phyloP scores from a whole-genome alignment of 1,140 invertebrate species.

The Drosophila nigrodunni region DNA sequence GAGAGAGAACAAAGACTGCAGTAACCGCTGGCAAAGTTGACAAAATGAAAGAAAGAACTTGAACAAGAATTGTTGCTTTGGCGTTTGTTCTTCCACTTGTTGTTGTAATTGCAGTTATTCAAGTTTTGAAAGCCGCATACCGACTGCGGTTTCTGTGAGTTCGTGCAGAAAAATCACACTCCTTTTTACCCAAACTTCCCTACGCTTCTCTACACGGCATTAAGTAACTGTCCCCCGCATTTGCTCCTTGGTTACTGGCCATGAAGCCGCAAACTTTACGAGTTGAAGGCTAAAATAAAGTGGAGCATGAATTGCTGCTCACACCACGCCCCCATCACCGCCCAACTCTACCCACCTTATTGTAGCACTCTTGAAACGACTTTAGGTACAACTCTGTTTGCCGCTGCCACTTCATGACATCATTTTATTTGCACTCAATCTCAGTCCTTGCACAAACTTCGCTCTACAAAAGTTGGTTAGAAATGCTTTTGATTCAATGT shows the following conservation, averaged over 20 bases:
- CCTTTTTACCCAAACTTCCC: background rate
- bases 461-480: slow-evolving; percentile 64
- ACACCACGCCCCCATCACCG: background rate
- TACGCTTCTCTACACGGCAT: too few relatives aligned
- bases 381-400: slow-evolving; percentile 37
- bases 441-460: slow-evolving; percentile 62
- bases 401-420: slow-evolving; percentile 73
- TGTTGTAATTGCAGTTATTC: slow-evolving; percentile 60
- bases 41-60: slow-evolving; percentile 61
- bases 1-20: background rate
- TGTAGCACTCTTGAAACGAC: slow-evolving; percentile 16
- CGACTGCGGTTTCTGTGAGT: slow-evolving; percentile 49
- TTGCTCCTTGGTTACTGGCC: slow-evolving; percentile 41
- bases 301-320: slow-evolving; percentile 68
- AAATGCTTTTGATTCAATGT: slow-evolving; percentile 76
- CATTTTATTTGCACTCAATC: slow-evolving; percentile 83
- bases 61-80: slow-evolving; percentile 69
- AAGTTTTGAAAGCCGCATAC: slow-evolving; percentile 55
- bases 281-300: slow-evolving; percentile 81
- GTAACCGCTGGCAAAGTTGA: slow-evolving; percentile 64
- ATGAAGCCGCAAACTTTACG: slow-evolving; percentile 80
- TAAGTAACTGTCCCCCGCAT: slow-evolving; percentile 29
- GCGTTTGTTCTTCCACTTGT: slow-evolving; percentile 26
- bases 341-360: background rate
- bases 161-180: slow-evolving; percentile 57